Conservation (phyloP, 2,888 invertebrate genomes). For the Ectobius pallidus region DNA sequence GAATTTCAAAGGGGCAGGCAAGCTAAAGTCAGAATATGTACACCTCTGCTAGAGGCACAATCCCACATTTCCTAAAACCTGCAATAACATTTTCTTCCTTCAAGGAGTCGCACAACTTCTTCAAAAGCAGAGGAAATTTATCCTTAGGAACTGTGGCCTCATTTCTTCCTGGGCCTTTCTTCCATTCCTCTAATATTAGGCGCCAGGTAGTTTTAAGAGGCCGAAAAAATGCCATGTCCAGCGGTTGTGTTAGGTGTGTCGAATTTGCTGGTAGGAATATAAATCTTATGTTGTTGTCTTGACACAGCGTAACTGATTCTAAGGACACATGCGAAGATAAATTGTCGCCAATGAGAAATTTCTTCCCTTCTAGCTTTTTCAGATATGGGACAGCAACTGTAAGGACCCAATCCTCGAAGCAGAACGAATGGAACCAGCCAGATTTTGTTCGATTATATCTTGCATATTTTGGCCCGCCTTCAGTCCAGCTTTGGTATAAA, state of each 20-base stretch:
- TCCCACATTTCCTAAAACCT: too few species aligned
- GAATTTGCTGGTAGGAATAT: slow-evolving; percentile 27
- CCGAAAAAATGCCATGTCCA: slow-evolving; percentile 13
- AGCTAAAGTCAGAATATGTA: too few species aligned
- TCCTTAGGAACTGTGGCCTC: too few species aligned
- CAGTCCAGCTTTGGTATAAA: slow-evolving; percentile 48
- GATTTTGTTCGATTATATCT: slow-evolving; percentile 46
- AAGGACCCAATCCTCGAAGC: slow-evolving; percentile 38
- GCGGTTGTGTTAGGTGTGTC: slow-evolving; percentile 29
- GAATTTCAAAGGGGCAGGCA: too few species aligned
- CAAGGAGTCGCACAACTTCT: too few species aligned
- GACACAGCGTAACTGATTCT: slow-evolving; percentile 16
- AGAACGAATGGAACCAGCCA: slow-evolving; percentile 48
- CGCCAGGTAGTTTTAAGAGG: background rate
- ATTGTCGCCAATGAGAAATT: slow-evolving; percentile 16
- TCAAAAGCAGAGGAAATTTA: too few species aligned
- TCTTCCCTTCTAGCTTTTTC: background rate
- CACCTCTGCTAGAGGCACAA: too few species aligned
- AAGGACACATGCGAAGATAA: slow-evolving; percentile 28
- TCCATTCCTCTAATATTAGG: too few species aligned
- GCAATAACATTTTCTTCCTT: too few species aligned
- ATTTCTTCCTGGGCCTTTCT: too few species aligned
- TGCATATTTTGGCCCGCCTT: slow-evolving; percentile 47
- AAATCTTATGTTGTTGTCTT: slow-evolving; percentile 31
- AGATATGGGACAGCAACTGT: slow-evolving; percentile 17